Evolutionary conservation across 2,797 vertebrate genomes (phyloP).

Genomic region (Micropoecilia bifurca): DNA sequence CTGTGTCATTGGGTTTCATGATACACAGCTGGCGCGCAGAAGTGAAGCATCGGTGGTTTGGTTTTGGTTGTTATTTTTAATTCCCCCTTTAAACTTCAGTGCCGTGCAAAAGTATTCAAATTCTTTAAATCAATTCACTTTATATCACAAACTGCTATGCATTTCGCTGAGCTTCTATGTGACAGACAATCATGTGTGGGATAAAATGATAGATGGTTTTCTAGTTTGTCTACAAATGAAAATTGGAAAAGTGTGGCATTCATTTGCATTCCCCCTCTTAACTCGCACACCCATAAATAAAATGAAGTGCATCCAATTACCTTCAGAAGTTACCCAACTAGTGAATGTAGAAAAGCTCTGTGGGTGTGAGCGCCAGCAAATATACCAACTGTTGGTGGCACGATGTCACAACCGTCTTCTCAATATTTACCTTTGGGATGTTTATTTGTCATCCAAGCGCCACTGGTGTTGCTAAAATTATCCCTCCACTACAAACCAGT

Average conservation of each 20-base stretch:
- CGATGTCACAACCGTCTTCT: not conserved
- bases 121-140: not conserved
- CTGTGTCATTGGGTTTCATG: conserved; percentile 3
- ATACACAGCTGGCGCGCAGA: not conserved
- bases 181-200: not conserved
- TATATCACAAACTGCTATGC: not conserved
- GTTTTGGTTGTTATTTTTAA: conserved; percentile 5
- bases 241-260: not conserved
- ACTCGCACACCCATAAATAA: not conserved
- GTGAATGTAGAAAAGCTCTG: not conserved
- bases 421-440: not conserved
- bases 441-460: not conserved
- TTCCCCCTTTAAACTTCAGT: not conserved
- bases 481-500: conserved; percentile 9
- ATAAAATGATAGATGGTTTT: not conserved
- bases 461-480: conserved; percentile 12
- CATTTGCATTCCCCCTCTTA: not conserved
- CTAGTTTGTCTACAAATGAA: not conserved
- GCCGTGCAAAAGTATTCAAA: not conserved
- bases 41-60: not conserved
- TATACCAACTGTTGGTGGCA: no score
- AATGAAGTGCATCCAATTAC: not conserved
- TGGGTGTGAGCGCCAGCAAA: no score
- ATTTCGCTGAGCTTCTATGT: not conserved
- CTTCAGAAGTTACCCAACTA: not conserved